A percentile compares a stretch with the other conserved stretches of the same genome.
Conservation (phyloP, 2,797 vertebrate species). For the Pyrocephalus nanus region DNA sequence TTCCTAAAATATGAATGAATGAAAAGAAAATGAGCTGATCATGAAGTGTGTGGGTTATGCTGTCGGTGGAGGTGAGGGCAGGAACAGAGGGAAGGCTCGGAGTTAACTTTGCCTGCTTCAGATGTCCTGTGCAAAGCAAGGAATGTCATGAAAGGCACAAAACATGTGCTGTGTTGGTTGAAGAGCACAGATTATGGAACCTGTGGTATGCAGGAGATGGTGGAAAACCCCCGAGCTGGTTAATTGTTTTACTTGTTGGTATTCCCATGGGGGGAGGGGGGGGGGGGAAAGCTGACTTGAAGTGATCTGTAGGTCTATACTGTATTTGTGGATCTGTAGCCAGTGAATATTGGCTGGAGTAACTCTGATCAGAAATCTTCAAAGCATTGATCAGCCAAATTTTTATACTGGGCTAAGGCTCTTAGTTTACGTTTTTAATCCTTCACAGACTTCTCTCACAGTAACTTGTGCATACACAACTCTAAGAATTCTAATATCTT, state of each 20-base stretch:
- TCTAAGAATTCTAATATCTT: not conserved
- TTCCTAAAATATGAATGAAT: not conserved
- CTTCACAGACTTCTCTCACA: not conserved
- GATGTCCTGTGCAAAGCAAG: accelerated
- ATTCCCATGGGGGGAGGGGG: not conserved
- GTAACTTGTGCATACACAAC: not conserved
- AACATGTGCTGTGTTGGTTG: not conserved
- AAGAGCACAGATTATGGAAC: not conserved
- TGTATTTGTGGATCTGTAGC: not conserved
- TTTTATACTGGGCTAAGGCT: not conserved
- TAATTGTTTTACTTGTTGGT: not conserved
- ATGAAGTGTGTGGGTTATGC: not conserved
- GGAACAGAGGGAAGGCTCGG: not conserved
- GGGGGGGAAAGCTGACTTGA: not conserved
- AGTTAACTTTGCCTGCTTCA: not conserved
- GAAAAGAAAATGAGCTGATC: not conserved
- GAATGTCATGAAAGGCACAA: not conserved
- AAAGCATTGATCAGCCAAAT: not conserved
- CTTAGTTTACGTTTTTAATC: not conserved
- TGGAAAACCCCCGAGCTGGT: not conserved
- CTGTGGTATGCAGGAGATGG: not conserved
- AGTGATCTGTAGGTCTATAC: not conserved
- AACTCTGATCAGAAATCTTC: not conserved
- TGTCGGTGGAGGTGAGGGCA: not conserved
- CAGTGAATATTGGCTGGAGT: not conserved